phyloP scores from a whole-genome alignment of 1,140 invertebrate species.

The Druon quercuslanigerum region DNA sequence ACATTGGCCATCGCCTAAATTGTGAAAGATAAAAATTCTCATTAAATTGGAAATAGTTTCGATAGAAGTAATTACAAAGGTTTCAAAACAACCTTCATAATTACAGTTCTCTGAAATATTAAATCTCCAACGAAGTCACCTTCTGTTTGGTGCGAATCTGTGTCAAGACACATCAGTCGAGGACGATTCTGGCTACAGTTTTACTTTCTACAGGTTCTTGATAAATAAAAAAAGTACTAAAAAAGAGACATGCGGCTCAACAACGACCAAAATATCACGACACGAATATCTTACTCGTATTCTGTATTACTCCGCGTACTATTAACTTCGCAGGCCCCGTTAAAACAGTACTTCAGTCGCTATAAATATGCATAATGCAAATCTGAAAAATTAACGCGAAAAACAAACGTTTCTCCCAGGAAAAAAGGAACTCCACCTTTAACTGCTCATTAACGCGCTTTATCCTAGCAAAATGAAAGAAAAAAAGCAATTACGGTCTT shows the following conservation, averaged over 20 bases:
- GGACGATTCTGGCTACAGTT: slow-evolving; percentile 48
- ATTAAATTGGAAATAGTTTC: not conserved
- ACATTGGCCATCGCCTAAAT: no score
- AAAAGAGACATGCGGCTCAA: slow-evolving; percentile 30
- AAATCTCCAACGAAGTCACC: slow-evolving; percentile 1
- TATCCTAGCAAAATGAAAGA: not conserved
- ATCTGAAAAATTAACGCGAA: slow-evolving; percentile 10
- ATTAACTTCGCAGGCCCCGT: slow-evolving; percentile 12
- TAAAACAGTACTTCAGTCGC: slow-evolving; percentile 18
- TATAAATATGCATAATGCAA: slow-evolving; percentile 30
- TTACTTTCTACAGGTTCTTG: slow-evolving; percentile 52
- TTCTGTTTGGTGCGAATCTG: slow-evolving; percentile 37
- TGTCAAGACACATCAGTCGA: slow-evolving; percentile 47
- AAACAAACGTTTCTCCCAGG: slow-evolving; percentile 21
- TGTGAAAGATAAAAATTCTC: no score
- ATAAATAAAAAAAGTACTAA: not conserved
- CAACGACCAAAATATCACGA: slow-evolving; percentile 23
- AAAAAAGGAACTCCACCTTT: not conserved
- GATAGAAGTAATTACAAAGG: not conserved
- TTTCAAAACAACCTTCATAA: slow-evolving; percentile 30
- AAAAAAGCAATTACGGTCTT: not conserved
- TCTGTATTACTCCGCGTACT: not conserved
- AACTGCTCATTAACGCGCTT: not conserved
- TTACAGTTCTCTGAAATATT: slow-evolving; percentile 14
- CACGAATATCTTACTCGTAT: slow-evolving; percentile 7